Evolutionary conservation across 1,140 invertebrate genomes (phyloP).

Genomic region (Neoseiulus cucumeris): DNA sequence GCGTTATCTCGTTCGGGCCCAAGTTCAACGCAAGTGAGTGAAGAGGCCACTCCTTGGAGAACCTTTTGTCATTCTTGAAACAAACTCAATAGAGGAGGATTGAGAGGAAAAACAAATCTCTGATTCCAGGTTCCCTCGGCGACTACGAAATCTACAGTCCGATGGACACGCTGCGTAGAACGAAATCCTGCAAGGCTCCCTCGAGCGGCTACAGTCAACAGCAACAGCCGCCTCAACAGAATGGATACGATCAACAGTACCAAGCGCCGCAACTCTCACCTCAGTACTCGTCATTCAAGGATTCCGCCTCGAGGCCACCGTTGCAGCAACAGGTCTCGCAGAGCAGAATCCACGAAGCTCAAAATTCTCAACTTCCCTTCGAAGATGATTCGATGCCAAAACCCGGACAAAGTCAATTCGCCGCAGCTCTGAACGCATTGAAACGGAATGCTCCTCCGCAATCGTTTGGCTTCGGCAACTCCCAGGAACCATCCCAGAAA

Average conservation of each 20-base stretch:
- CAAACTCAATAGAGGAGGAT: too few species aligned
- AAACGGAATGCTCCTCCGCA: neutral
- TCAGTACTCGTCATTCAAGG: too few species aligned
- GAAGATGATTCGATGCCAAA: neutral
- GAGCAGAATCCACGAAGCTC: neutral
- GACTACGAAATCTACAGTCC: constrained; percentile 4
- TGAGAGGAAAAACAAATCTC: too few species aligned
- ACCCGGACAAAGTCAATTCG: neutral
- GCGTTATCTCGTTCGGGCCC: neutral
- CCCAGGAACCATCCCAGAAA: neutral
- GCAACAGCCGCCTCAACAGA: neutral
- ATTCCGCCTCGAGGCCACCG: neutral
- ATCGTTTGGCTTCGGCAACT: neutral
- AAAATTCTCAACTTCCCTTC: constrained; percentile 5
- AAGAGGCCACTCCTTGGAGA: too few species aligned
- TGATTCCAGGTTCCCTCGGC: neutral
- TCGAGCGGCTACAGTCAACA: neutral
- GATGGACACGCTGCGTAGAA: neutral
- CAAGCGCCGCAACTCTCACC: too few species aligned
- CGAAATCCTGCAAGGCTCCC: constrained; percentile 5
- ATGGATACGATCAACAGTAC: too few species aligned
- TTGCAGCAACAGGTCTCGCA: neutral
- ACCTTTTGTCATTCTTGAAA: too few species aligned
- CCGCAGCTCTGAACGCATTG: neutral
- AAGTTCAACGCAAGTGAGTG: neutral